A percentile compares a stretch with the other conserved stretches of the same genome.
phyloP scores from a whole-genome alignment of 2,888 invertebrate species.

The Eupithecia vulgata region DNA sequence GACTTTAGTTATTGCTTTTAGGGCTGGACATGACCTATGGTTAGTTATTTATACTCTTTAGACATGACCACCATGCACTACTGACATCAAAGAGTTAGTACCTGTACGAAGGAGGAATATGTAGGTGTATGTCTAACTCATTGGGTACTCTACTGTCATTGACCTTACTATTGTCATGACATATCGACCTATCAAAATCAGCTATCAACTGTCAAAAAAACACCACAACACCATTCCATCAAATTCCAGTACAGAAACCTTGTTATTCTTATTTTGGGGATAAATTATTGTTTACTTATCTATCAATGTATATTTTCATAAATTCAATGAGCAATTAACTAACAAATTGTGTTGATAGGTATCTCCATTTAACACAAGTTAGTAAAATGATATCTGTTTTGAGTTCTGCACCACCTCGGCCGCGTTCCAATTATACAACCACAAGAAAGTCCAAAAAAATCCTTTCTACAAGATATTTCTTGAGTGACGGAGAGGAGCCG shows the following conservation, averaged over 20 bases:
- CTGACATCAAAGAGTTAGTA: too few relatives aligned
- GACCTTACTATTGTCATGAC: too few relatives aligned
- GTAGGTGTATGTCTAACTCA: too few relatives aligned
- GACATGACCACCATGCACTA: too few relatives aligned
- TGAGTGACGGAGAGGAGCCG: slow-evolving; percentile 42
- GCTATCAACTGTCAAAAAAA: neutral
- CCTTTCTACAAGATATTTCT: neutral
- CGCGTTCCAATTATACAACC: neutral
- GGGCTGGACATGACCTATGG: too few relatives aligned
- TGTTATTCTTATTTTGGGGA: neutral
- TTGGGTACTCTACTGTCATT: too few relatives aligned
- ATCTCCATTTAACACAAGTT: neutral
- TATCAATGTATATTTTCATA: neutral
- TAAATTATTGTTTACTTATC: neutral
- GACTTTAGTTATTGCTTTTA: too few relatives aligned
- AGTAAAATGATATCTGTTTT: neutral
- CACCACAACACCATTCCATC: neutral
- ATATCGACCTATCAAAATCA: neutral
- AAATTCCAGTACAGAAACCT: neutral
- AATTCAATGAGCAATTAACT: neutral
- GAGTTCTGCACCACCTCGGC: neutral
- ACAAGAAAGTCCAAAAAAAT: neutral
- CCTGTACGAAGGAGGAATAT: too few relatives aligned
- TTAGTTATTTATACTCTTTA: too few relatives aligned
- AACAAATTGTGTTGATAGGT: neutral